Base-by-base conservation (phyloP, 35 echinoderm and acorn worm genomes). In the Ophiothrix spiculata region DNA sequence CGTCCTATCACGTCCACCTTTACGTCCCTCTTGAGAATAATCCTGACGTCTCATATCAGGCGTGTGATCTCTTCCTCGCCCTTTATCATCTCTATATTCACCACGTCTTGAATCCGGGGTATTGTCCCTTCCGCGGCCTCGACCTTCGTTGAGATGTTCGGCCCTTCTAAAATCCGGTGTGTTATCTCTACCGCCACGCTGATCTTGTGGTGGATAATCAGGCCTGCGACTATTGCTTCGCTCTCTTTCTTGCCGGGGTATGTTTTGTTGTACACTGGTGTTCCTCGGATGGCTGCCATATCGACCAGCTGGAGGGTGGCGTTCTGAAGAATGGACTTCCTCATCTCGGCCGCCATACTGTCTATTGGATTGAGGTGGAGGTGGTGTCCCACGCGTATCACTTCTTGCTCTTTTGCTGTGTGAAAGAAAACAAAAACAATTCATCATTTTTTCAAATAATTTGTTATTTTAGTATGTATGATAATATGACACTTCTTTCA, bases 51-150 rank as follows among this genome's bases (percentile, higher is more conserved):
- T 81, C 14, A 64, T 84, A 84, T 90, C 88, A 54, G 73, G 40
- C 40, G 88, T 84, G 16, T 75, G 74, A 38, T 90, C 88, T 32
- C 88, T 83, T 23, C 63, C 39, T 64, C 80, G 78, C 32, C 81
- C 33, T 39, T 75, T 75, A 15, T 90, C 80, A 74, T 33, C 54
- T 31, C 88, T 41, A 25, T 36, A 73, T 33, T 37, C 60, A 11
- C 42, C 88, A 25, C 81, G 63, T 76, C 81, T 90, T 29, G 37
- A 80, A 84, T 77, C 88, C 23, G 23, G 64, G 15, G 81, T 64
- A 74, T 46, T 56, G 33, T 84, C 87, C 38, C 87, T 69, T 74
- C 76, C 80, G 39, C 35, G 81, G n/a, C n/a, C n/a, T n/a, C 54
- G 69, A 6, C 88, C 81, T 39, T 37, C 78, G 1, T 1, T 80